Evolutionary conservation across 2,797 vertebrate genomes (phyloP).

Genomic region (Poeciliopsis turneri): DNA sequence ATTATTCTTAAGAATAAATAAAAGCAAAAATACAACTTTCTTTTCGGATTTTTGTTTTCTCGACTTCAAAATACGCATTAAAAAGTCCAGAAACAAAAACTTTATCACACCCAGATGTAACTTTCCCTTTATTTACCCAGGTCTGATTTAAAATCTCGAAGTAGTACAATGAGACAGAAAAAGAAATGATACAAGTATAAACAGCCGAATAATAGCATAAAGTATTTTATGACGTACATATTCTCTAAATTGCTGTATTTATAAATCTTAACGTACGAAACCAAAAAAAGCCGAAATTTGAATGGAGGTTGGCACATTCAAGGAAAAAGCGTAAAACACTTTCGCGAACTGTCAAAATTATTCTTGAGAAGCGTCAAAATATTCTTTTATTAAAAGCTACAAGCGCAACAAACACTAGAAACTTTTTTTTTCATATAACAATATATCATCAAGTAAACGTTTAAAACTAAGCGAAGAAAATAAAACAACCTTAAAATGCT

Average conservation of each 20-base stretch:
- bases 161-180: neutral
- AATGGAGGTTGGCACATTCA: neutral
- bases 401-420: neutral
- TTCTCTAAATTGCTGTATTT: neutral
- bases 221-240: fast-evolving
- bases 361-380: neutral
- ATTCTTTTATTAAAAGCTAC: neutral
- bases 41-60: neutral
- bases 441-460: neutral
- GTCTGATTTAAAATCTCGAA: neutral
- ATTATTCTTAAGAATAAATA: neutral
- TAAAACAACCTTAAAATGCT: neutral
- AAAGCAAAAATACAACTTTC: neutral
- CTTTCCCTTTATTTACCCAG: neutral
- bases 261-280: fast-evolving
- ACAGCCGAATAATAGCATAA: constrained; percentile 12
- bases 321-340: neutral
- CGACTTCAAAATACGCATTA: neutral
- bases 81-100: neutral
- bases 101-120: neutral
- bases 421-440: neutral
- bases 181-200: neutral
- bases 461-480: neutral
- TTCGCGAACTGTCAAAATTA: neutral
- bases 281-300: fast-evolving